Evolutionary conservation across 2,888 invertebrate genomes (phyloP).

Genomic region (Drosophila nr. perissopoda): DNA sequence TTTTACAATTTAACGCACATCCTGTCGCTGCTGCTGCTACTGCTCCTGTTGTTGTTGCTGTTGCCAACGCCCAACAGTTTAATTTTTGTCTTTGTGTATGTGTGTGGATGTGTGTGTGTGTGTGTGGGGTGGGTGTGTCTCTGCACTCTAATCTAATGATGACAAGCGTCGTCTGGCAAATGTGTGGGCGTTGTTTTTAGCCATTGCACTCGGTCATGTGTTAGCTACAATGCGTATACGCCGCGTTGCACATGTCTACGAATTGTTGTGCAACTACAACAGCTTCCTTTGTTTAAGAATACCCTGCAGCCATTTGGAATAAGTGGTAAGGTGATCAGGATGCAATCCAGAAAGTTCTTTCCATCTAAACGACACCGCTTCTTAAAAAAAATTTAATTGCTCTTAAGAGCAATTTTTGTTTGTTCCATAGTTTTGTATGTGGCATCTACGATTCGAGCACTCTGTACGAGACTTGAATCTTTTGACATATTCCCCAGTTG

Average conservation of each 20-base stretch:
- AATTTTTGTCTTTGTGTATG: slow-evolving; percentile 30
- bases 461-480: no score
- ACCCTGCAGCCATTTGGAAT: neutral
- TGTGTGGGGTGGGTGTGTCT: slow-evolving; percentile 28
- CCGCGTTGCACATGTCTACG: slow-evolving; percentile 64
- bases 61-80: slow-evolving; percentile 62
- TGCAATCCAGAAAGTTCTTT: neutral
- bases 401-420: neutral
- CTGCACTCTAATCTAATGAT: slow-evolving; percentile 78
- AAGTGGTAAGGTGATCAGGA: neutral
- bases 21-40: slow-evolving; percentile 56
- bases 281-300: slow-evolving; percentile 1
- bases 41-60: neutral
- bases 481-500: neutral
- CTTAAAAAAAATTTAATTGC: neutral
- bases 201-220: slow-evolving; percentile 44
- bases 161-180: slow-evolving; percentile 71
- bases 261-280: slow-evolving; percentile 45
- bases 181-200: slow-evolving; percentile 44
- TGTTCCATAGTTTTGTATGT: no score
- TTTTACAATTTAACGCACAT: slow-evolving; percentile 81
- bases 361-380: neutral
- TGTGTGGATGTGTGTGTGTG: slow-evolving; percentile 21
- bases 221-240: slow-evolving; percentile 66
- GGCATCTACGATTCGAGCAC: neutral